A percentile compares a stretch with the other conserved stretches of the same genome.
phyloP scores from a whole-genome alignment of 1,140 invertebrate species.

The Zophobas atratus region DNA sequence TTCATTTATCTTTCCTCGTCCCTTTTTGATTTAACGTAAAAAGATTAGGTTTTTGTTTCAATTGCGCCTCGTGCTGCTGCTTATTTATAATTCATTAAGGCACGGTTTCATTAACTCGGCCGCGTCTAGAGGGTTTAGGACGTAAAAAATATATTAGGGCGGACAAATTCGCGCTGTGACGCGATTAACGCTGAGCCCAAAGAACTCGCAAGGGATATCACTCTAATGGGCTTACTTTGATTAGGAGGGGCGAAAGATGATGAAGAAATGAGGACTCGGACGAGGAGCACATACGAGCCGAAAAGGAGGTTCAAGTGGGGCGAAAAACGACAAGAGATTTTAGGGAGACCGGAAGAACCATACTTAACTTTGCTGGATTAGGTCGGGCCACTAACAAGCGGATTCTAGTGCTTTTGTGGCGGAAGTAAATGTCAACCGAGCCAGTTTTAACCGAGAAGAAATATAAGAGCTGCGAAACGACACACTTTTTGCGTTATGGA shows the following conservation, averaged over 20 bases:
- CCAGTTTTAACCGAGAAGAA: no score
- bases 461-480: no score
- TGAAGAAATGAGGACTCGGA: not conserved
- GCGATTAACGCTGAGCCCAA: not conserved
- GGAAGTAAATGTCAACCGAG: no score
- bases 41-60: not conserved
- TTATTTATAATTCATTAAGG: not conserved
- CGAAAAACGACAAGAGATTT: no score
- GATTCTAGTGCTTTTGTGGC: no score
- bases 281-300: not conserved
- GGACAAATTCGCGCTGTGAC: not conserved
- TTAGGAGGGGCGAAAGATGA: not conserved
- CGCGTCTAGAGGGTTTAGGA: not conserved
- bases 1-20: not conserved
- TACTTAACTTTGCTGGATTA: no score
- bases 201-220: slow-evolving; percentile 2
- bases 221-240: slow-evolving; percentile 2
- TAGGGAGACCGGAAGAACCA: no score
- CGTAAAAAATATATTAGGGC: not conserved
- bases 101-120: not conserved
- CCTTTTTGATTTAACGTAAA: not conserved
- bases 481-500: no score
- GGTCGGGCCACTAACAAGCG: no score
- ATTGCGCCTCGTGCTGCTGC: not conserved
- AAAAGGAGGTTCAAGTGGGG: not conserved